Base-by-base conservation (phyloP, 2,113 vertebrate genomes). In the Centrocercus urophasianus region DNA sequence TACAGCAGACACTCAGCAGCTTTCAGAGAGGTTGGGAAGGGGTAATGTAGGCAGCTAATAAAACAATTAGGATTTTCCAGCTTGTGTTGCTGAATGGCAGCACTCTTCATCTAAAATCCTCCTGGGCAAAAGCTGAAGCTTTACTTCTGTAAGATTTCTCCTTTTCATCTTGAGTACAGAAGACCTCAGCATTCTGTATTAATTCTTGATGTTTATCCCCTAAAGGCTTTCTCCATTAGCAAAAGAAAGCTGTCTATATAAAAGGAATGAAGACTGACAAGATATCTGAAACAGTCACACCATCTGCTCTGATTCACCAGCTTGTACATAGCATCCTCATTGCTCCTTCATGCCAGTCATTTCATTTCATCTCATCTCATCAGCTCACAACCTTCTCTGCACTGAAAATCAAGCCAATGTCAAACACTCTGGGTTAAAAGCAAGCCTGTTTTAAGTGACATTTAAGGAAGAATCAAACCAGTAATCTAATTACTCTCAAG, bases 271-370 rank as follows among this genome's bases (percentile, higher is more conserved):
- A 76, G 88, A 86, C 66, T 42, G 40, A 89, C 80, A 88, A 85
- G 43, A 56, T 82, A 83, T 77, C 28, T 90, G 93, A 90, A 93
- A 91, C 67, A 91, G 93, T 83, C 85, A 86, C 70, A 95, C 94
- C 95, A 96, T 96, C 93, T 97, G 95, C 71, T 93, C 90, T 78
- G 83, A 94, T 90, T 95, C 96, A 90, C 1, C 1, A 88, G 88
- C 81, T 54, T 90, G 54, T 73, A 91, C 57, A 54, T 54, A 93
- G 91, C 89, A 95, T 65, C 75, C 94, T 83, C 63, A 75, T 69
- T 0, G 1, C 30, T 93, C 69, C 88, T 84, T 67, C 80, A 91
- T 66, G 93, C 86, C 94, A 96, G 90, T 95, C 94, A 93, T 80
- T 88, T 57, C 52, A 61, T 75, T 59, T 89, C 77, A 88, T 75